These are phyloP conservation scores for Opisthograptis luteolata DNA, from an alignment of 2,888 invertebrate species.

Conservation along the genomic window DNA sequence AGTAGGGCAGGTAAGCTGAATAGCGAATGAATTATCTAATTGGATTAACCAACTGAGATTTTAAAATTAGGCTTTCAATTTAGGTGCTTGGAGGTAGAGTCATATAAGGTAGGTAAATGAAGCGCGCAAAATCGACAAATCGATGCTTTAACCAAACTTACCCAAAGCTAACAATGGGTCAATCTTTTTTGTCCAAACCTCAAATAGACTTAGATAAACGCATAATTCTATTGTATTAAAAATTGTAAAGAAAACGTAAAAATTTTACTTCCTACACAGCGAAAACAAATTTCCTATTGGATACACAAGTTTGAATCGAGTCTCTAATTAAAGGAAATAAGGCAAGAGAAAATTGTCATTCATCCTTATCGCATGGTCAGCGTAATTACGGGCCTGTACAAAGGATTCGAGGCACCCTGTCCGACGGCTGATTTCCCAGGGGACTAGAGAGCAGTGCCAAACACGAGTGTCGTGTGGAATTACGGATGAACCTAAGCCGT, in stretches of 20 bases:
- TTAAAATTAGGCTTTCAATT: not conserved
- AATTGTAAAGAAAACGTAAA: no score
- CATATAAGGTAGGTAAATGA: not conserved
- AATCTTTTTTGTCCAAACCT: no score
- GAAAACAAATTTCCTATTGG: no score
- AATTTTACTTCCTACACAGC: no score
- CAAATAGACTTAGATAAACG: no score
- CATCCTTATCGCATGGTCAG: conserved; percentile 30
- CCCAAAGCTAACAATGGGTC: no score
- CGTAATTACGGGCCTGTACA: conserved; percentile 35
- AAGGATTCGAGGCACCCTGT: conserved; percentile 31
- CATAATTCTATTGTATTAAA: no score
- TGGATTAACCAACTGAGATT: conserved; percentile 4
- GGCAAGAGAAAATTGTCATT: conserved; percentile 29
- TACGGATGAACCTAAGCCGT: conserved; percentile 9
- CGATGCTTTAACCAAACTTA: no score
- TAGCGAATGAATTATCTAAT: not conserved
- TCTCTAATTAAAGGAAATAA: conserved; percentile 11
- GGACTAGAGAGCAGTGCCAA: conserved; percentile 18
- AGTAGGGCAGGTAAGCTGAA: conserved; percentile 7
- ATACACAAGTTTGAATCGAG: conserved; percentile 1
- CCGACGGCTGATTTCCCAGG: conserved; percentile 38
- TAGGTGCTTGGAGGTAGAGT: not conserved
- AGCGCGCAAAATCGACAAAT: no score
- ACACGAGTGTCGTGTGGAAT: conserved; percentile 22